These are phyloP conservation scores for Prochilodus magdalenae DNA, from an alignment of 2,113 vertebrate genomes.

Conservation along the genomic window DNA sequence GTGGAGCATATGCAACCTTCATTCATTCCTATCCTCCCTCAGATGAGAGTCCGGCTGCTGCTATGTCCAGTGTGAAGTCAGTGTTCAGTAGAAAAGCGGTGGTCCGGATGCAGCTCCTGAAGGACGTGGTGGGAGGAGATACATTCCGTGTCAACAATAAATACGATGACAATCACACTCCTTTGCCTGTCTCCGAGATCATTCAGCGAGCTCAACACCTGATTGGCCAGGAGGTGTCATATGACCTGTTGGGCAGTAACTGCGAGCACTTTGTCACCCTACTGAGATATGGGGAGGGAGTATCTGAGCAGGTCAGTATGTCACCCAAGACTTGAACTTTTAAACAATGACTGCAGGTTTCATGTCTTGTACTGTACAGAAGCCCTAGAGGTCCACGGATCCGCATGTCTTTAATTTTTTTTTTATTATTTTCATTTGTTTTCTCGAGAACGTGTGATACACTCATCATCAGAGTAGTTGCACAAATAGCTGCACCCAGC, in stretches of 20 bases:
- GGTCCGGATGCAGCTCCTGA: constrained; percentile 91
- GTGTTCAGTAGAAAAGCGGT: constrained; percentile 88
- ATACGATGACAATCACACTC: constrained; percentile 81
- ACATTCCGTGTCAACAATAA: constrained; percentile 91
- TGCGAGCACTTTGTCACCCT: constrained; percentile 94
- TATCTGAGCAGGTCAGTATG: constrained; percentile 87
- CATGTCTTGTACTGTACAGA: too few species aligned
- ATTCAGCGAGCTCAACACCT: constrained; percentile 79
- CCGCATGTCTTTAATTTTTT: too few species aligned
- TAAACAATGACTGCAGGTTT: too few species aligned
- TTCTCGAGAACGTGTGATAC: too few species aligned
- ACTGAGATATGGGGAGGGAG: constrained; percentile 86
- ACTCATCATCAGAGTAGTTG: too few species aligned
- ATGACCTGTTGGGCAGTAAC: constrained; percentile 88
- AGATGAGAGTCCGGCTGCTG: constrained; percentile 81
- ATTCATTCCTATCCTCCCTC: background rate
- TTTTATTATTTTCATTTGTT: too few species aligned
- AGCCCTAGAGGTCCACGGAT: too few species aligned
- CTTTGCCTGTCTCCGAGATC: constrained; percentile 82
- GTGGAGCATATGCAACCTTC: background rate
- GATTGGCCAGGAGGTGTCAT: constrained; percentile 86
- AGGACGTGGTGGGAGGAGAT: constrained; percentile 85
- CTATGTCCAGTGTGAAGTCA: constrained; percentile 84
- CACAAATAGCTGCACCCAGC: too few species aligned
- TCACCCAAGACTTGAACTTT: constrained; percentile 14